phyloP scores from a whole-genome alignment of 2,888 invertebrate genomes.

The Drosophila kanekoi region DNA sequence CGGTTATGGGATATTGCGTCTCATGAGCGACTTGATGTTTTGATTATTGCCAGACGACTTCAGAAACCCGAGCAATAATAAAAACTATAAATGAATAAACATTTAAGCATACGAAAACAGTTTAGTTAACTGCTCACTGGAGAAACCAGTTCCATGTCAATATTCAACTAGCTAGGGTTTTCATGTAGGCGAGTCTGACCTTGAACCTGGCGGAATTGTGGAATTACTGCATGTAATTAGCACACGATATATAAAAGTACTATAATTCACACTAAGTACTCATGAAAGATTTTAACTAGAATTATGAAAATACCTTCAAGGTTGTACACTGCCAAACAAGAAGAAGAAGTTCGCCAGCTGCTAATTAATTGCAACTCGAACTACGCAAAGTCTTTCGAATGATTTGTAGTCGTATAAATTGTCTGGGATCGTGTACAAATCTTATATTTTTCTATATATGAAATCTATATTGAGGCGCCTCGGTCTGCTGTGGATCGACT shows the following conservation, averaged over 20 bases:
- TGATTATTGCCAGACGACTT: conserved; percentile 18
- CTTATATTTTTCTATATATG: conserved; percentile 28
- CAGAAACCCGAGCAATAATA: not conserved
- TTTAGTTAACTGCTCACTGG: not conserved
- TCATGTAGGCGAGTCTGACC: conserved; percentile 5
- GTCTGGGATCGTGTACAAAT: conserved; percentile 17
- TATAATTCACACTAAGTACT: conserved; percentile 33
- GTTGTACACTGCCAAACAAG: conserved; percentile 20
- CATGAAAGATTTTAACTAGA: conserved; percentile 8
- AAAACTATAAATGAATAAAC: conserved; percentile 6
- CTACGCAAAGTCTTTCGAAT: conserved; percentile 28
- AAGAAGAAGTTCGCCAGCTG: conserved; percentile 37
- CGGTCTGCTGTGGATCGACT: conserved; percentile 64
- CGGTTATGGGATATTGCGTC: conserved; percentile 19
- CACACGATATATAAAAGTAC: conserved; percentile 22
- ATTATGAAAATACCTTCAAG: conserved; percentile 30
- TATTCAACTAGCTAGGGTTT: not conserved
- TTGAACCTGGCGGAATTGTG: conserved; percentile 25
- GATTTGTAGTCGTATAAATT: conserved; percentile 45
- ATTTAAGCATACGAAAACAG: not conserved
- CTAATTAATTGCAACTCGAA: conserved; percentile 53
- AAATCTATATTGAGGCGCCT: conserved; percentile 27
- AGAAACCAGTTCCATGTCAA: conserved; percentile 28
- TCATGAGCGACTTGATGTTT: conserved; percentile 20
- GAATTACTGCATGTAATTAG: conserved; percentile 34